Evolutionary conservation across 2,797 vertebrate genomes (phyloP).

Genomic region (Malurus leucopterus): DNA sequence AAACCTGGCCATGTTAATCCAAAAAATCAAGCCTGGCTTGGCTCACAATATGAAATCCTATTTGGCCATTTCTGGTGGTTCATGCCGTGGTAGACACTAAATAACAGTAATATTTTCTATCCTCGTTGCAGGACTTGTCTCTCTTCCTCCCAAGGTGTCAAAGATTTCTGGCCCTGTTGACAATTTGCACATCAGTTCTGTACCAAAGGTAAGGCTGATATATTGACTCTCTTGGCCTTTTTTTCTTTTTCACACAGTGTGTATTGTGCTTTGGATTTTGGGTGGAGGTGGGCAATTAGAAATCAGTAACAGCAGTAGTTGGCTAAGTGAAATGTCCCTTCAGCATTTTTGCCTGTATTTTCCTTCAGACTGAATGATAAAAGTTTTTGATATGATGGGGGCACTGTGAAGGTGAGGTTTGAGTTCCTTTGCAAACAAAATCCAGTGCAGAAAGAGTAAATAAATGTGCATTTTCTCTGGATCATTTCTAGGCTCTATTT

Average conservation of each 20-base stretch:
- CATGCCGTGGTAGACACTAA: not conserved
- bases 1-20: not conserved
- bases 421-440: not conserved
- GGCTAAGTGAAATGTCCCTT: not conserved
- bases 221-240: not conserved
- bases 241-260: not conserved
- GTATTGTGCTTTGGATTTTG: not conserved
- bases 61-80: not conserved
- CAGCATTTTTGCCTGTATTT: not conserved
- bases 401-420: not conserved
- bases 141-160: not conserved
- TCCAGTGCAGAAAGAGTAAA: not conserved
- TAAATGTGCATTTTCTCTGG: not conserved
- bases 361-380: not conserved
- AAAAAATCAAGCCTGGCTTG: not conserved
- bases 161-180: not conserved
- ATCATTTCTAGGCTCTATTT: not conserved
- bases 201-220: constrained; percentile 33
- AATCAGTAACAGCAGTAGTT: not conserved
- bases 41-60: not conserved
- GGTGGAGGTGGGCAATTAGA: not conserved
- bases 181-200: not conserved
- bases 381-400: not conserved
- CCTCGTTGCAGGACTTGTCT: constrained; percentile 21
- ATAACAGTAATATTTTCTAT: not conserved